Conservation (phyloP, 2,113 vertebrate species). For the Trematomus loennbergii region DNA sequence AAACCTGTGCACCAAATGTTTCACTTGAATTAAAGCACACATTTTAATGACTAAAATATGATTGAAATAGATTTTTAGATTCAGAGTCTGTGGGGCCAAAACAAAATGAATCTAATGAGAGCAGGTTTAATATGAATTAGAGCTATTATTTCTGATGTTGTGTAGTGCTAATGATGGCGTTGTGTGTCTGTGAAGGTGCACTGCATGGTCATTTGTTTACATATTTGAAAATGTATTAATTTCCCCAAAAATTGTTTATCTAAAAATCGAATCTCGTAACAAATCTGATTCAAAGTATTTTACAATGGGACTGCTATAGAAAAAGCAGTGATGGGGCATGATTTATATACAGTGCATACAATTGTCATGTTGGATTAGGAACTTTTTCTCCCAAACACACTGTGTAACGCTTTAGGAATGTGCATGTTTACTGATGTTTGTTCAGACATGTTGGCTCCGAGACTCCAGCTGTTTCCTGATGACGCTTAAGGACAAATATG, state of each 20-base stretch:
- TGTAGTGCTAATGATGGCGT: background rate
- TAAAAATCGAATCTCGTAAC: too few relatives aligned
- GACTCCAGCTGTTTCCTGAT: background rate
- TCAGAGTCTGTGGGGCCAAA: too few relatives aligned
- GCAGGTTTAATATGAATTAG: background rate
- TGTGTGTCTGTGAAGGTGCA: background rate
- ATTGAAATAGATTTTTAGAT: too few relatives aligned
- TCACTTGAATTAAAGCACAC: too few relatives aligned
- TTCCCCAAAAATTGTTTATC: too few relatives aligned
- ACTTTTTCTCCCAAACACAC: background rate
- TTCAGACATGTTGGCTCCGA: conserved; percentile 33
- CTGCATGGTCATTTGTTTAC: background rate
- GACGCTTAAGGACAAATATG: background rate
- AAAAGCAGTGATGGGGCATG: too few relatives aligned
- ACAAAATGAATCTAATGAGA: too few relatives aligned
- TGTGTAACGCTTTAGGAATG: conserved; percentile 37
- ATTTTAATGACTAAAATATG: too few relatives aligned
- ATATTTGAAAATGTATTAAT: too few relatives aligned
- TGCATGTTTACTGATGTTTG: conserved; percentile 7
- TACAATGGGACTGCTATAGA: too few relatives aligned
- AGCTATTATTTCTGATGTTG: background rate
- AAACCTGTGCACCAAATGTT: background rate
- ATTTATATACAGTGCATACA: too few relatives aligned
- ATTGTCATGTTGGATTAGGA: background rate
- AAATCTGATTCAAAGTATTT: too few relatives aligned